Conservation (phyloP, 2,113 vertebrate species). For the Lophochroa leadbeateri region DNA sequence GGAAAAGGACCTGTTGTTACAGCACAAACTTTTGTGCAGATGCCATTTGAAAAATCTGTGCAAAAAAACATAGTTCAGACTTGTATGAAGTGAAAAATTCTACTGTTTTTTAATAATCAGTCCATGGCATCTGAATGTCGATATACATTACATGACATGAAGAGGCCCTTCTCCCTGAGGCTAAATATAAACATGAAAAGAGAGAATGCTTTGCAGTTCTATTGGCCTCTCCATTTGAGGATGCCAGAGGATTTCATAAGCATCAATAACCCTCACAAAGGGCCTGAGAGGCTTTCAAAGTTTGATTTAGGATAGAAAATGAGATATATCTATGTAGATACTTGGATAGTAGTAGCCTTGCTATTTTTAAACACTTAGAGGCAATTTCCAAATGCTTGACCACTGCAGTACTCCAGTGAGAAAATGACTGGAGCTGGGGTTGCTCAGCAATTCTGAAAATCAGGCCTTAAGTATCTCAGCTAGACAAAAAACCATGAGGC, state of each 20-base stretch:
- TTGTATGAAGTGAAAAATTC: background rate
- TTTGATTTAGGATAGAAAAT: background rate
- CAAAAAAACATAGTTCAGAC: background rate
- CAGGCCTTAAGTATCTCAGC: background rate
- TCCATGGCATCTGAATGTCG: conserved; percentile 10
- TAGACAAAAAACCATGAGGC: background rate
- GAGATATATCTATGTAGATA: background rate
- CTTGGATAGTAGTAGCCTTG: background rate
- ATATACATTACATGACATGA: background rate
- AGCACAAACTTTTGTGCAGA: background rate
- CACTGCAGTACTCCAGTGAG: background rate
- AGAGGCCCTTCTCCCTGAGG: background rate
- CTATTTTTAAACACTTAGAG: background rate
- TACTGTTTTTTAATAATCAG: background rate
- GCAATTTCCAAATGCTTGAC: background rate
- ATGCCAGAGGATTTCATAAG: background rate
- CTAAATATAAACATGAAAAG: background rate
- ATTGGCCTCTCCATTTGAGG: background rate
- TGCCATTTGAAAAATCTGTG: background rate
- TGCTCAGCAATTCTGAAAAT: background rate
- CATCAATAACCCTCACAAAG: background rate
- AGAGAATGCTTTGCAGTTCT: background rate
- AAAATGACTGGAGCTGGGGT: background rate
- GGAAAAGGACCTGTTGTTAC: background rate
- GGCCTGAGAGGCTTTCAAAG: background rate